phyloP scores from a whole-genome alignment of 2,797 vertebrate species.

The Oophaga sylvatica region DNA sequence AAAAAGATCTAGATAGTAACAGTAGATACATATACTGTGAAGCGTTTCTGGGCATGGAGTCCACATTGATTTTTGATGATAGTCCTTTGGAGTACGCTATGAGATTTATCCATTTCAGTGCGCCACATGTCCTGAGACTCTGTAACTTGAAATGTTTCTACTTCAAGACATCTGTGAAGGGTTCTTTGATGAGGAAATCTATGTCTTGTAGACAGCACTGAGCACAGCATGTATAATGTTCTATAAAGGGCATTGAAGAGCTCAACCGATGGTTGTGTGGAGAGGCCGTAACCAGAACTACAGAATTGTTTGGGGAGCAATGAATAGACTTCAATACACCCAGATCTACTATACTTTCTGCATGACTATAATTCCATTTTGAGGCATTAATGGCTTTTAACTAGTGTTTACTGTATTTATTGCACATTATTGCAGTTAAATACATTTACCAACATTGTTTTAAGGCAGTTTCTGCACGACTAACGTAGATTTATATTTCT shows the following conservation, averaged over 20 bases:
- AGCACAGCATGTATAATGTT: conserved; percentile 32
- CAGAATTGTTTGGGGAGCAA: conserved; percentile 10
- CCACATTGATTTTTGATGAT: background rate
- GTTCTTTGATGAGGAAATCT: conserved; percentile 45
- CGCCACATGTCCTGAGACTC: conserved; percentile 28
- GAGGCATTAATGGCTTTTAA: background rate
- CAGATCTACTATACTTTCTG: background rate
- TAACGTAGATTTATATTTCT: background rate
- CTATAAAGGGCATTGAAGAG: conserved; percentile 12
- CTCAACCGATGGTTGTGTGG: conserved; percentile 22
- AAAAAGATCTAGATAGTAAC: background rate
- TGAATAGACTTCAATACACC: background rate
- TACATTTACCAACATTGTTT: conserved; percentile 11
- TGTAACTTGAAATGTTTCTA: conserved; percentile 42
- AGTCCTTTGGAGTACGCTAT: background rate
- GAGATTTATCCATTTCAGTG: conserved; percentile 12
- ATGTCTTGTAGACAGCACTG: conserved; percentile 22
- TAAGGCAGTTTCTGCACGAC: background rate
- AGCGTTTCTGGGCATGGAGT: background rate
- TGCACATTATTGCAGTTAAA: background rate
- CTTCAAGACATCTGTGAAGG: conserved; percentile 32
- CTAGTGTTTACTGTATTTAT: conserved; percentile 11
- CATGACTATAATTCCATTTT: background rate
- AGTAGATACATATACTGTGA: background rate
- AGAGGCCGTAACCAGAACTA: conserved; percentile 15